phyloP scores from a whole-genome alignment of 2,888 invertebrate genomes.

The Brachypterus glaber region DNA sequence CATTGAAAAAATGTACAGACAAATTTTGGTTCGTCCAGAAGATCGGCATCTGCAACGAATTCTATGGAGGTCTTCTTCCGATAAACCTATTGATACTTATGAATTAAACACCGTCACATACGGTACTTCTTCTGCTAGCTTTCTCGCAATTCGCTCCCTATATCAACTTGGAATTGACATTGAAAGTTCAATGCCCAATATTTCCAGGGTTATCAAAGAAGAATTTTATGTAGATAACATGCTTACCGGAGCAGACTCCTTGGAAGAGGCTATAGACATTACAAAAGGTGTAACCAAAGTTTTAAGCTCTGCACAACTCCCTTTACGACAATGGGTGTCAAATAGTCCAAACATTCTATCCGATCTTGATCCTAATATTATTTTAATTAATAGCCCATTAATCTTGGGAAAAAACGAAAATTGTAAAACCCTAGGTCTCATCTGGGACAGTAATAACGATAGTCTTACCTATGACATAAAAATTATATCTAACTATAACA shows the following conservation, averaged over 20 bases:
- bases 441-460: slow-evolving; percentile 5
- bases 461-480: slow-evolving; percentile 1
- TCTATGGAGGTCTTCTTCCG: slow-evolving; percentile 4
- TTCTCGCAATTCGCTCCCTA: slow-evolving; percentile 11
- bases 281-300: neutral
- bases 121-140: slow-evolving; percentile 8
- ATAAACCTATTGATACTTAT: slow-evolving; percentile 5
- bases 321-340: slow-evolving; percentile 7
- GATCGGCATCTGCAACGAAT: slow-evolving; percentile 6
- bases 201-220: slow-evolving; percentile 7
- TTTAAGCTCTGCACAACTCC: slow-evolving; percentile 9
- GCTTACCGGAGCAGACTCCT: slow-evolving; percentile 3
- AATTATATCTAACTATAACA: no score
- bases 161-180: slow-evolving; percentile 7
- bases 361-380: slow-evolving; percentile 2
- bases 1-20: slow-evolving; percentile 9
- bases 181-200: slow-evolving; percentile 1
- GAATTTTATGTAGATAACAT: slow-evolving; percentile 12
- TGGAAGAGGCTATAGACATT: slow-evolving; percentile 3
- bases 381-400: slow-evolving; percentile 5
- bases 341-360: slow-evolving; percentile 10
- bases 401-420: slow-evolving; percentile 9
- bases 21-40: neutral
- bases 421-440: slow-evolving; percentile 10
- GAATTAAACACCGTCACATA: slow-evolving; percentile 8